Evolutionary conservation across 2,888 invertebrate genomes (phyloP), one percentile per base, ranked within the genome.

Genomic region (Branchellion lobata): DNA sequence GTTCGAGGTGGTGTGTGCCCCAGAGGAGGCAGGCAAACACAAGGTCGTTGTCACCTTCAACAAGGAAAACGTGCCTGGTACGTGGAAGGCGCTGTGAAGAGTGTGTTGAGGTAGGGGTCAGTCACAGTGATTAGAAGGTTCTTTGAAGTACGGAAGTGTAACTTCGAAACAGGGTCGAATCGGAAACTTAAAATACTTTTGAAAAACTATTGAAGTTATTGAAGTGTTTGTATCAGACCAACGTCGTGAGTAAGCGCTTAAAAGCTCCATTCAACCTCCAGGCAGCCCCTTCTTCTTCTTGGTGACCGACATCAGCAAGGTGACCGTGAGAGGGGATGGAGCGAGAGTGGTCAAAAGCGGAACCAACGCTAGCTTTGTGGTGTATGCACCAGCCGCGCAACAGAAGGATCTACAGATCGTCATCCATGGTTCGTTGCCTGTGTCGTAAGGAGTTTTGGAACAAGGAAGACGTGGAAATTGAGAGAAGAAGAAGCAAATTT

Each of bases 1-100:
- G 84, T 98, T 98, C 86, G 90, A 95, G 73, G 96, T 96, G 47
- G 96, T 97, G 87, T 94, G 97, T 75, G 94, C 94, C 87, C 97
- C 97, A 21, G 94, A 95, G 86, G 96, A 98, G 87, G 91, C 95
- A 47, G 96, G 96, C 33, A 90, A 92, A 68, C 98, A 99, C 89
- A 92, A 93, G 80, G 90, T 98, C 51, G 94, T 93, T 81, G 93
- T 99, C 83, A 95, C 96, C 88, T 91, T 91, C 85, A 90, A 90
- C 83, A 90, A 90, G 33, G 87, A 88, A 81, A 88, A 89, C 83
- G 89, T 90, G n/a, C 88, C 88, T 83, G 89, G 88, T 87, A 34
- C 53, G 74, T 53, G 24, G n/a, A n/a, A 24, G 33, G 31, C 29
- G 24, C n/a, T 34, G 11, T 33, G 82, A 81, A 36, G 18, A n/a